Evolutionary conservation across 64 coral and sea anemone species (phyloP).

Genomic region (Actinia equina): DNA sequence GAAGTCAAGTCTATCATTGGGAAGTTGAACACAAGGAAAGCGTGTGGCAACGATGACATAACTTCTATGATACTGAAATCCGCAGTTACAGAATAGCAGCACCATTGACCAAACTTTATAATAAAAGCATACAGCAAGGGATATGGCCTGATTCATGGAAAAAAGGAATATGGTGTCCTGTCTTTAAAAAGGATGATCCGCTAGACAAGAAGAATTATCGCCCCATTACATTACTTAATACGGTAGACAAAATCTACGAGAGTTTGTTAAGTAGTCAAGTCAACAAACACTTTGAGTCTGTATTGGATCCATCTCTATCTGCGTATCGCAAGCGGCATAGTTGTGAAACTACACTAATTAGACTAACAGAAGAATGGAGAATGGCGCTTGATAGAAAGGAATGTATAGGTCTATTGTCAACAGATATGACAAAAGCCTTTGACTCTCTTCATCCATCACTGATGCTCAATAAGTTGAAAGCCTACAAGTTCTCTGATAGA

Average conservation of each 20-base stretch:
- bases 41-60: slow-evolving; percentile 14
- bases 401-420: slow-evolving; percentile 13
- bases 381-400: slow-evolving; percentile 23
- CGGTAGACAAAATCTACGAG: slow-evolving; percentile 40
- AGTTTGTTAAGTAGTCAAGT: slow-evolving; percentile 41
- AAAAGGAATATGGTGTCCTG: slow-evolving; percentile 32
- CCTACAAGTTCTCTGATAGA: slow-evolving; percentile 30
- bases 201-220: slow-evolving; percentile 46
- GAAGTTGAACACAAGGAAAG: slow-evolving; percentile 28
- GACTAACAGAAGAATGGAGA: slow-evolving; percentile 46
- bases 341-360: background rate
- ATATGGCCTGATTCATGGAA: slow-evolving; percentile 45
- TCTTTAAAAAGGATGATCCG: slow-evolving; percentile 56
- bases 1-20: background rate
- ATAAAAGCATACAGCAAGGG: slow-evolving; percentile 27
- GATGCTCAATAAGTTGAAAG: slow-evolving; percentile 49
- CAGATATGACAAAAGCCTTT: too few species aligned
- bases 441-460: slow-evolving; percentile 28
- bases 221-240: slow-evolving; percentile 39
- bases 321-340: slow-evolving; percentile 35
- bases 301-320: slow-evolving; percentile 19
- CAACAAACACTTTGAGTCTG: slow-evolving; percentile 21
- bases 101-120: slow-evolving; percentile 30
- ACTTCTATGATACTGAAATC: slow-evolving; percentile 10
- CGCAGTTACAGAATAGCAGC: background rate